Evolutionary conservation across 2,888 invertebrate species (phyloP), one percentile per base, ranked within the genome.

Genomic region (Schizotus pectinicornis): DNA sequence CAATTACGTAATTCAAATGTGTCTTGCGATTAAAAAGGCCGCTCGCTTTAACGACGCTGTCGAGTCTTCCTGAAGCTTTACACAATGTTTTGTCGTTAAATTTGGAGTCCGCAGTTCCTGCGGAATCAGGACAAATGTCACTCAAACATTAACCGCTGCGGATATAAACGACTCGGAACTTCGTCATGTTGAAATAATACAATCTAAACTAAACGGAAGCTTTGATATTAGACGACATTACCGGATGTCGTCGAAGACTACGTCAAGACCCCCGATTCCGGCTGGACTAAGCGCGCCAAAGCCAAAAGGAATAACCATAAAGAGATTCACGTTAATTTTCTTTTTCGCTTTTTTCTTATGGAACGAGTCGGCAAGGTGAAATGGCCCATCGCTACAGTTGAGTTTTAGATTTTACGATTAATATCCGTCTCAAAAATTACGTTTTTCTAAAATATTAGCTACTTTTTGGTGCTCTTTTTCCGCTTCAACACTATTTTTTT

Each of bases 281-380:
- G 36, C 36, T 3, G n/a, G 9, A 11, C 36, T n/a, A 35, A n/a
- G 36, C 36, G n/a, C 36, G 36, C 36, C 36, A 11, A 35, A 9
- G 35, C 35, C n/a, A 6, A 33, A 7, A 35, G 54, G 47, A 32
- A 47, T 53, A 48, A 61, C 62, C 55, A 61, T 64, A 62, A 61
- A 64, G 62, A 64, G 66, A 64, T 64, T 64, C 61, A 59, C 62
- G 55, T 59, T 63, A 61, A 64, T 67, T 63, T 64, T 56, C 64
- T 64, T 65, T n/a, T 62, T 32, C 45, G 33, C 46, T 46, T 41
- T 46, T 56, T 51, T 36, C 32, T 43, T 43, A 43, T 32, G 9
- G 32, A 11, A 11, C 32, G 42, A 22, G 34, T 38, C 45, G 35
- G 7, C 39, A 34, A 30, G 34, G 22, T 9, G 55, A 42, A 48